These are phyloP conservation scores for Holocentrus rufus DNA, from an alignment of 2,797 vertebrate species.

Conservation along the genomic window DNA sequence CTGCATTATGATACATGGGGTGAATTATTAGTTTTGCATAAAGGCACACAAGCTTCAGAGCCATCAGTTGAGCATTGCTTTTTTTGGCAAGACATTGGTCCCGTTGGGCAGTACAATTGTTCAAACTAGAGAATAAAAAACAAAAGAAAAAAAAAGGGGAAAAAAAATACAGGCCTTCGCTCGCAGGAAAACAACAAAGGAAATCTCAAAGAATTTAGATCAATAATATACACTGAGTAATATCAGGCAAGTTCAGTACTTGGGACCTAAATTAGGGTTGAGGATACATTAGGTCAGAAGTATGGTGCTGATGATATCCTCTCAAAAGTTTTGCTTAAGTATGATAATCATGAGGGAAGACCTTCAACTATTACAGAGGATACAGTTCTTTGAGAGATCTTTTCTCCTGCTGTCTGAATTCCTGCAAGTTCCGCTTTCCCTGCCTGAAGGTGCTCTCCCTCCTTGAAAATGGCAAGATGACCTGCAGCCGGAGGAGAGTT, in stretches of 20 bases:
- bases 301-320: slow-evolving; percentile 67
- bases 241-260: slow-evolving; percentile 58
- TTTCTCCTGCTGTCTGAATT: slow-evolving; percentile 76
- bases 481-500: slow-evolving; percentile 82
- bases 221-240: slow-evolving; percentile 80
- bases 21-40: slow-evolving; percentile 80
- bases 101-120: slow-evolving; percentile 82
- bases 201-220: slow-evolving; percentile 74
- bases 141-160: slow-evolving; percentile 51
- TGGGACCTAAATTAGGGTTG: slow-evolving; percentile 56
- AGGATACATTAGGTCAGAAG: slow-evolving; percentile 72
- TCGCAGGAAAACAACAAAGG: slow-evolving; percentile 71
- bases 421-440: slow-evolving; percentile 78
- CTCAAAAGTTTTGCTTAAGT: slow-evolving; percentile 50
- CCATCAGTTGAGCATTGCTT: slow-evolving; percentile 69
- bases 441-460: slow-evolving; percentile 83
- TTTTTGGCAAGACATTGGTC: slow-evolving; percentile 84
- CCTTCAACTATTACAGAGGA: slow-evolving; percentile 75
- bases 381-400: slow-evolving; percentile 77
- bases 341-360: slow-evolving; percentile 55
- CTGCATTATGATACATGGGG: slow-evolving; percentile 71
- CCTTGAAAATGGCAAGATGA: slow-evolving; percentile 83
- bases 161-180: slow-evolving; percentile 59
- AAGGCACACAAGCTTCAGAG: slow-evolving; percentile 87
- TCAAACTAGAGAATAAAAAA: slow-evolving; percentile 77